These are phyloP conservation scores for Clarias laeviceps DNA, from an alignment of 2,797 vertebrate species.

Conservation along the genomic window DNA sequence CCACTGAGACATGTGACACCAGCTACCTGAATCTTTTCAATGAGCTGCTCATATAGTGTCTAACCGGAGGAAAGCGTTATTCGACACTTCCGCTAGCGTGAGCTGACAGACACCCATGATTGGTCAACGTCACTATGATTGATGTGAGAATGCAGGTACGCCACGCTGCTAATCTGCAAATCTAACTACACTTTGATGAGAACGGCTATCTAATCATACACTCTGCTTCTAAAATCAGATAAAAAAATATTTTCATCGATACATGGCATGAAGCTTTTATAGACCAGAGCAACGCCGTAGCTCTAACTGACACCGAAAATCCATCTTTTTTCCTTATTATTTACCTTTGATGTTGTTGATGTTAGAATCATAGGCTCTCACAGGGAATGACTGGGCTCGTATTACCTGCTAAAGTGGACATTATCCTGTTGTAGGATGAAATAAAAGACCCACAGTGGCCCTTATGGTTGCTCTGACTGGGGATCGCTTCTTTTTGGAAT, in stretches of 20 bases:
- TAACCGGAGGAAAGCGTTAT: too few relatives aligned
- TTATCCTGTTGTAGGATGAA: not conserved
- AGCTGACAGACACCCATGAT: too few relatives aligned
- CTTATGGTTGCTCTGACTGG: not conserved
- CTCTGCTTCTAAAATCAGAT: not conserved
- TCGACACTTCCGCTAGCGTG: too few relatives aligned
- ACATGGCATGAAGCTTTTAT: slow-evolving; percentile 4
- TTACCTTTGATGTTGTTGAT: not conserved
- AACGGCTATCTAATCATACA: not conserved
- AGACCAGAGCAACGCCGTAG: not conserved
- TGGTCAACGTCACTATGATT: too few relatives aligned
- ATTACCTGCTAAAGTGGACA: not conserved
- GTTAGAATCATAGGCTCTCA: not conserved
- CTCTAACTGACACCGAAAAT: not conserved
- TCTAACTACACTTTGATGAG: not conserved
- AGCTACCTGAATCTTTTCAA: too few relatives aligned
- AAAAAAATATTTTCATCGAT: not conserved
- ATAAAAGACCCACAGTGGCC: not conserved
- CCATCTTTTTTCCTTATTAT: not conserved
- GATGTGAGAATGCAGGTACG: too few relatives aligned
- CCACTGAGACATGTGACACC: too few relatives aligned
- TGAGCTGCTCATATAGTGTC: too few relatives aligned
- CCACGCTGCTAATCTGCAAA: too few relatives aligned
- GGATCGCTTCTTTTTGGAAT: not conserved
- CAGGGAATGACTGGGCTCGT: not conserved